Evolutionary conservation across 2,888 invertebrate species (phyloP).

Genomic region (Crioceris asparagi): DNA sequence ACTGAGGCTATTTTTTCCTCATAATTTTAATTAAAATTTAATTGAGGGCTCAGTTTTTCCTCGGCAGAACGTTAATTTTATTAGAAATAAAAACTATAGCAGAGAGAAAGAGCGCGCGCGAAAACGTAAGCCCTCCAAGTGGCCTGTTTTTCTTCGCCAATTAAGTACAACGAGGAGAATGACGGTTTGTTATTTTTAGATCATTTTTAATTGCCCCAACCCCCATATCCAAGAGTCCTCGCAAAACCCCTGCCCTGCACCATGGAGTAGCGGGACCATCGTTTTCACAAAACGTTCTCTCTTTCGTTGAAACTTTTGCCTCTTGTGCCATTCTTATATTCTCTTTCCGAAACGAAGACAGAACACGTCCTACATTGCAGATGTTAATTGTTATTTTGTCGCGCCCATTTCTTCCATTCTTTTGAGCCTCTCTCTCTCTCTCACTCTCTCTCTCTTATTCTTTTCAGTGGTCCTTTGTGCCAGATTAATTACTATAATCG

Average conservation of each 20-base stretch:
- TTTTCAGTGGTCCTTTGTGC: constrained; percentile 12
- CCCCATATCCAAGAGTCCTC: too few species aligned
- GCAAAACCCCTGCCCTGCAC: not conserved
- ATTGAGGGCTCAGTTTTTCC: constrained; percentile 1
- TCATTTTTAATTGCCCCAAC: constrained; percentile 36
- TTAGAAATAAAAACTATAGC: constrained; percentile 18
- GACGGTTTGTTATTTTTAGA: constrained; percentile 38
- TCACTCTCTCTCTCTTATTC: constrained; percentile 9
- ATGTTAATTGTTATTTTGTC: constrained; percentile 23
- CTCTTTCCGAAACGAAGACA: not conserved
- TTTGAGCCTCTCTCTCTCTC: constrained; percentile 8
- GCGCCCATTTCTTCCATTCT: constrained; percentile 18
- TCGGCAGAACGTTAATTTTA: constrained; percentile 18
- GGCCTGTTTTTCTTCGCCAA: constrained; percentile 37
- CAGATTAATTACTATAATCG: constrained; percentile 17
- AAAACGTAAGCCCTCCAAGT: constrained; percentile 20
- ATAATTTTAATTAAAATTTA: constrained; percentile 1
- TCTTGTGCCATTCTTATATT: not conserved
- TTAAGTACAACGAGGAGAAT: too few species aligned
- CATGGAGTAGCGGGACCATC: not conserved
- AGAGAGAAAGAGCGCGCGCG: constrained; percentile 10
- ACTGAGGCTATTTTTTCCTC: not conserved
- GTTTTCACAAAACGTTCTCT: not conserved
- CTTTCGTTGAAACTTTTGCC: constrained; percentile 1
- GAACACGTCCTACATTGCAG: constrained; percentile 8